A percentile compares a stretch with the other conserved stretches of the same genome.
phyloP scores from a whole-genome alignment of 1,140 invertebrate genomes.

The Drosophila sucinea region DNA sequence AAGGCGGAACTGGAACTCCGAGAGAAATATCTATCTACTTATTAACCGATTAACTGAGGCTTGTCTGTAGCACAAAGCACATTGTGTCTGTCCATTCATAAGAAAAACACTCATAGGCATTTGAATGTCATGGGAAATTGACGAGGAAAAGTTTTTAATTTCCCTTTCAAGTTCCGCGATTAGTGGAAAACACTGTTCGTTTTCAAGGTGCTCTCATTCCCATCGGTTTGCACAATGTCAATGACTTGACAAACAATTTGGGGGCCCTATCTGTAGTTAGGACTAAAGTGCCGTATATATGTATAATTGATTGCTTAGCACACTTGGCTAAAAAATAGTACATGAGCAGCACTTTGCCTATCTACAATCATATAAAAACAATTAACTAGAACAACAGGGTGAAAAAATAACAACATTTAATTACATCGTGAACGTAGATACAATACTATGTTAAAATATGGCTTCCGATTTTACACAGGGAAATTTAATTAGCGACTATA shows the following conservation, averaged over 20 bases:
- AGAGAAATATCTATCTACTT: constrained; percentile 17
- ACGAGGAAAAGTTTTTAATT: background rate
- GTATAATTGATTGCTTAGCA: background rate
- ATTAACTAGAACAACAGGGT: background rate
- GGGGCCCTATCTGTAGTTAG: constrained; percentile 28
- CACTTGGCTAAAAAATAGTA: background rate
- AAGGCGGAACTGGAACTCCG: constrained; percentile 58
- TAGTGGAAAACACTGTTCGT: background rate
- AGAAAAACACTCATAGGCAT: constrained; percentile 21
- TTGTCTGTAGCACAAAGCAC: constrained; percentile 26
- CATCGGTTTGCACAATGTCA: constrained; percentile 1
- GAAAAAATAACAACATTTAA: background rate
- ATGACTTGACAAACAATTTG: constrained; percentile 44
- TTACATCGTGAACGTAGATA: background rate
- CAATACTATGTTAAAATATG: background rate
- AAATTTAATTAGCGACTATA: background rate
- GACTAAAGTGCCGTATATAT: constrained; percentile 18
- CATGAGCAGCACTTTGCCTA: background rate
- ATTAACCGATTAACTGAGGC: constrained; percentile 28
- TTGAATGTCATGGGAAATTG: constrained; percentile 30
- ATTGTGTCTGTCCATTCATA: constrained; percentile 44
- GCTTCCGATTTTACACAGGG: background rate
- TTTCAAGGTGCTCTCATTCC: constrained; percentile 1
- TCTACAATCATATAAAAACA: background rate
- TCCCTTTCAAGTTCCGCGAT: background rate